Percentiles rank a stretch among this genome's conserved stretches.
These are phyloP conservation scores for Podabrus alpinus DNA, from an alignment of 2,888 invertebrate species.

Conservation along the genomic window DNA sequence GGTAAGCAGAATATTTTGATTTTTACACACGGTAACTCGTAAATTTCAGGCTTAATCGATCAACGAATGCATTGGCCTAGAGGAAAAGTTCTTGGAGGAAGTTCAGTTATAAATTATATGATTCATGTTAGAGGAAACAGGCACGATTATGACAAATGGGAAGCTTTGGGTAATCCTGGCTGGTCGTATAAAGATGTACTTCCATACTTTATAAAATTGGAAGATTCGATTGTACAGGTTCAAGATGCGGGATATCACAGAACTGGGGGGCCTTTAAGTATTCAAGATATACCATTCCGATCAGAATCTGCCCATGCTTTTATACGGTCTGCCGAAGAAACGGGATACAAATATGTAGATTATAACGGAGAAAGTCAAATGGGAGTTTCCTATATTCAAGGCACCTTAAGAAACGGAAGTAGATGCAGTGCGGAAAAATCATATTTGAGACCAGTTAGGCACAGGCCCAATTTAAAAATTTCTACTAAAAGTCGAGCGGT, in stretches of 20 bases:
- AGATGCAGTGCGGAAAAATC: constrained; percentile 70
- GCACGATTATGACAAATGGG: constrained; percentile 69
- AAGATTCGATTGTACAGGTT: constrained; percentile 49
- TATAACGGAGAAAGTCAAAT: constrained; percentile 68
- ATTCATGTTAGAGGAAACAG: constrained; percentile 62
- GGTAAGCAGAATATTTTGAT: constrained; percentile 44
- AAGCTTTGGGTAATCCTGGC: constrained; percentile 51
- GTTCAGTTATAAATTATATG: constrained; percentile 57
- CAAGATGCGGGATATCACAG: constrained; percentile 50
- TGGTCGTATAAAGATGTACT: constrained; percentile 59
- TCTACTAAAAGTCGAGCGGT: constrained; percentile 65
- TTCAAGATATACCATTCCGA: constrained; percentile 52
- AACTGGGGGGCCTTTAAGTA: constrained; percentile 52
- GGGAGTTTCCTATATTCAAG: constrained; percentile 67
- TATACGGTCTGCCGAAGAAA: constrained; percentile 65
- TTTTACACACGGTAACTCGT: background rate
- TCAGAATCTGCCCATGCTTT: constrained; percentile 60
- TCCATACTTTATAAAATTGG: constrained; percentile 53
- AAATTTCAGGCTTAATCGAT: constrained; percentile 49
- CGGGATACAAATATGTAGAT: constrained; percentile 70
- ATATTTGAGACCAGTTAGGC: constrained; percentile 64
- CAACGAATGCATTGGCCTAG: constrained; percentile 54
- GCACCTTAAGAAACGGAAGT: constrained; percentile 62
- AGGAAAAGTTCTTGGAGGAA: constrained; percentile 60
- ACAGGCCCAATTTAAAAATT: constrained; percentile 69